phyloP scores from a whole-genome alignment of 2,888 invertebrate species.

The Oscheius sp. region DNA sequence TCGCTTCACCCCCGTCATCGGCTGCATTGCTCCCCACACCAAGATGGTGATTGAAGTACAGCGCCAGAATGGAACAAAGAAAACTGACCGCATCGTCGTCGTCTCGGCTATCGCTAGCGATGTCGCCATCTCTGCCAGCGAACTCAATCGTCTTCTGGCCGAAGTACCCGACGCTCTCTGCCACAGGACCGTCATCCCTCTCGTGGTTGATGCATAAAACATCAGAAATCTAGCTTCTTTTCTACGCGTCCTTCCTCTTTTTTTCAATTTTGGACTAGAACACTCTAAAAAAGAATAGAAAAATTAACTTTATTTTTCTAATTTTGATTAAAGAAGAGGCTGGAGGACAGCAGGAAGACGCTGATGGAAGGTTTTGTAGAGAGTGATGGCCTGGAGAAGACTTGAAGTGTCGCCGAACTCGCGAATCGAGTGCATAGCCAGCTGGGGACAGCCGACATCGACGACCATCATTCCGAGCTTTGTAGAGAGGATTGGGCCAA shows the following conservation, averaged over 20 bases:
- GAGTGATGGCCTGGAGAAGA: slow-evolving; percentile 71
- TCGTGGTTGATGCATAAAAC: slow-evolving; percentile 14
- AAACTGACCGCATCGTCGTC: slow-evolving; percentile 1
- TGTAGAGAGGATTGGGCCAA: slow-evolving; percentile 74
- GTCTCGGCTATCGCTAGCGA: neutral
- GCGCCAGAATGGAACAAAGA: slow-evolving; percentile 12
- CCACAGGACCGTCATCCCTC: slow-evolving; percentile 20
- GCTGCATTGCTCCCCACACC: neutral
- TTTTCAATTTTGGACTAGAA: too few relatives aligned
- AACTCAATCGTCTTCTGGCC: neutral
- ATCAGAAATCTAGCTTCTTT: too few relatives aligned
- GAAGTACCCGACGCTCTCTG: neutral
- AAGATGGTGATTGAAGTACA: slow-evolving; percentile 1
- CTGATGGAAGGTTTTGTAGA: slow-evolving; percentile 66
- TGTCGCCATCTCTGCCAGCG: neutral
- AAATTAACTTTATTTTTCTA: neutral
- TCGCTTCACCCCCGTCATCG: slow-evolving; percentile 1
- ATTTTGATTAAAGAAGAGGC: slow-evolving; percentile 14
- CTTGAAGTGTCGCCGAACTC: slow-evolving; percentile 73
- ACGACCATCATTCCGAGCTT: slow-evolving; percentile 73
- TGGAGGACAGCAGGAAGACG: slow-evolving; percentile 34
- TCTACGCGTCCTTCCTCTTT: too few relatives aligned
- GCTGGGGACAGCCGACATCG: slow-evolving; percentile 73
- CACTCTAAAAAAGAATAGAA: too few relatives aligned
- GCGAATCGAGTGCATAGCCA: slow-evolving; percentile 75